These are phyloP conservation scores for Saguinus midas DNA, from an alignment of 2,113 vertebrate species.

Conservation along the genomic window DNA sequence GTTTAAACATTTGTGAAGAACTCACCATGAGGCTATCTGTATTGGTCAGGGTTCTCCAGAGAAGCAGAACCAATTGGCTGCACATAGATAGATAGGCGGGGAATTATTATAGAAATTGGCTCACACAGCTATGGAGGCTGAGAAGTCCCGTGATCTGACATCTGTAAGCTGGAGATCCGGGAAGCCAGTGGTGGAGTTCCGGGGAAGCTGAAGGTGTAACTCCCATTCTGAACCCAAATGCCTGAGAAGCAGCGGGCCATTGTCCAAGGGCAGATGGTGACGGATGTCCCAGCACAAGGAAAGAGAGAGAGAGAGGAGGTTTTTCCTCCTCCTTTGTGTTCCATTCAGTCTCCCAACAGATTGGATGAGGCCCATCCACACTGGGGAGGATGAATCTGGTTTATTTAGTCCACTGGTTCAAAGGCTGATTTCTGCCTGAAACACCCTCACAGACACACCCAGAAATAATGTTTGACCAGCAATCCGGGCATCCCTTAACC, in stretches of 20 bases:
- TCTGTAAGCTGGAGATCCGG: background rate
- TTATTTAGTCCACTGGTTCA: no score
- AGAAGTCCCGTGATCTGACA: rapidly evolving
- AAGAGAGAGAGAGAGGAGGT: background rate
- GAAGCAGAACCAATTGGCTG: background rate
- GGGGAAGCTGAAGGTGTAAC: background rate
- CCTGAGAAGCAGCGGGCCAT: background rate
- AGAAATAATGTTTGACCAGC: background rate
- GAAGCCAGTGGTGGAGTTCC: no score
- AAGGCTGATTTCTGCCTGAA: background rate
- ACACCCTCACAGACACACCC: background rate
- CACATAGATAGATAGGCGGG: background rate
- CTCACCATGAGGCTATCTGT: no score
- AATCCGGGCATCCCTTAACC: background rate
- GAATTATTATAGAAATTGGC: background rate
- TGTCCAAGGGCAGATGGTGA: background rate
- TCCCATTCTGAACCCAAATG: background rate
- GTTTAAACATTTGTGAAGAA: no score
- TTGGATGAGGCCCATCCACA: background rate
- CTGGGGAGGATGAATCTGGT: background rate
- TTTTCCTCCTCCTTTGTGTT: background rate
- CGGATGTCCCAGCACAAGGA: background rate
- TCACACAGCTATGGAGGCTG: background rate
- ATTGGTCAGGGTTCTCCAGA: no score
- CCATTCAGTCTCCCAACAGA: background rate